These are phyloP conservation scores for Synanceia verrucosa DNA, from an alignment of 2,797 vertebrate genomes.

Conservation along the genomic window DNA sequence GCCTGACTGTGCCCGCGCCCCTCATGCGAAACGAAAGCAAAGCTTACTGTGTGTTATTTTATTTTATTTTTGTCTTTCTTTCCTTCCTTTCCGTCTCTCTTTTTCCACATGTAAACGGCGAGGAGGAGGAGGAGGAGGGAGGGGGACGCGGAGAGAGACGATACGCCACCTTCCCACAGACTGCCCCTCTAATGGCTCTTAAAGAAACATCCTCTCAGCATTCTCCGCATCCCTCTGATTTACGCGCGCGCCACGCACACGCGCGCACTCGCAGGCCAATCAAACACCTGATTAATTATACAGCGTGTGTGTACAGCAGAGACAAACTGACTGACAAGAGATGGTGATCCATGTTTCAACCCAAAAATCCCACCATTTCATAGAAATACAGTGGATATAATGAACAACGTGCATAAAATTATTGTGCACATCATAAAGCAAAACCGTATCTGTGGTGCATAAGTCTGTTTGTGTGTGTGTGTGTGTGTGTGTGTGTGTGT, in stretches of 20 bases:
- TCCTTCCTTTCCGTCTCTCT: conserved; percentile 18
- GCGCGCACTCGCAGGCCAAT: conserved; percentile 53
- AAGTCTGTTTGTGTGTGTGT: neutral
- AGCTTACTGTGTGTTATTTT: conserved; percentile 26
- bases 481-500: neutral
- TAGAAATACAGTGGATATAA: neutral
- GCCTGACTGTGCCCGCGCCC: conserved; percentile 50
- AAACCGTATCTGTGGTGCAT: conserved; percentile 1
- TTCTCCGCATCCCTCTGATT: conserved; percentile 80
- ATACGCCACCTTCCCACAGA: conserved; percentile 76
- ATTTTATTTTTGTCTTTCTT: neutral
- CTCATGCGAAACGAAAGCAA: conserved; percentile 46
- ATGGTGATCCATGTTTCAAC: no score
- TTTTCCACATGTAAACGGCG: conserved; percentile 78
- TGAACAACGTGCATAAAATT: neutral
- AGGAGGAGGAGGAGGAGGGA: conserved; percentile 42
- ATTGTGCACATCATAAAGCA: neutral
- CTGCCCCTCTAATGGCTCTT: conserved; percentile 81
- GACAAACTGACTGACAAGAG: conserved; percentile 19
- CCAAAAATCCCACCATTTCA: neutral
- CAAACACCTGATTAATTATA: conserved; percentile 70
- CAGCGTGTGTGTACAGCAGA: conserved; percentile 35
- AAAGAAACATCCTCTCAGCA: conserved; percentile 84
- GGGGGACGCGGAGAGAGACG: conserved; percentile 69
- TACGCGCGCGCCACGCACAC: conserved; percentile 64